Base-by-base conservation (phyloP, 2,113 vertebrate genomes). In the Cephalopterus ornatus region DNA sequence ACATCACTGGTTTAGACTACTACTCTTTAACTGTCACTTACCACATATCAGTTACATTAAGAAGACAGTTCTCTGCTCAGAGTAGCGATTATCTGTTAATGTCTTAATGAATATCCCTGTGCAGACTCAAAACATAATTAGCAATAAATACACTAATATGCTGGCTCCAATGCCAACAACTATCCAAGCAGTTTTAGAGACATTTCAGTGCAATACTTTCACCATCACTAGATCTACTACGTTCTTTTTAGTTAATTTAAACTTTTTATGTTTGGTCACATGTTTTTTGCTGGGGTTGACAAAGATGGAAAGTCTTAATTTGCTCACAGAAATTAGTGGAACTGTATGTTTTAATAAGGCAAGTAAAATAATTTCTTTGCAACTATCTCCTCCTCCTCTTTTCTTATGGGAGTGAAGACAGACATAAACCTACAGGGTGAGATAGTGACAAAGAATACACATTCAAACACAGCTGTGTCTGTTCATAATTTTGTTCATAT, bases 401-500 rank as follows among this genome's bases (percentile, higher is more conserved):
- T 59, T 79, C 65, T 79, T 90, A 63, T 11, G 59, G 19, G 86
- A 84, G 3, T 23, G n/a, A 81, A 92, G 50, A 55, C 42, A 79
- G 35, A 89, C 50, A 68, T 30, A 63, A 93, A 74, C 39, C 21
- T 55, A 50, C 17, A 37, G 53, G 20, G n/a, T 61, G 59, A 76
- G 44, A 55, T 2, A 42, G 46, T 30, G 37, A 73, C 62, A 72
- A 90, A 90, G 44, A 88, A 79, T 42, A 61, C 28, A 75, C 39
- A 75, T 39, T 18, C 35, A 96, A 79, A 91, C 63, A 95, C 77
- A 93, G 89, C 89, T 95, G 95, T 87, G 76, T 63, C 88, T 84
- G 78, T 21, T 89, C 50, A 37, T 21, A 39, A 62, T 65, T 77
- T 70, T 89, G 50, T 86, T 84, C 50, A 92, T 86, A 74, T 87